Evolutionary conservation across 2,888 invertebrate species (phyloP).

Genomic region (Leucoma salicis): DNA sequence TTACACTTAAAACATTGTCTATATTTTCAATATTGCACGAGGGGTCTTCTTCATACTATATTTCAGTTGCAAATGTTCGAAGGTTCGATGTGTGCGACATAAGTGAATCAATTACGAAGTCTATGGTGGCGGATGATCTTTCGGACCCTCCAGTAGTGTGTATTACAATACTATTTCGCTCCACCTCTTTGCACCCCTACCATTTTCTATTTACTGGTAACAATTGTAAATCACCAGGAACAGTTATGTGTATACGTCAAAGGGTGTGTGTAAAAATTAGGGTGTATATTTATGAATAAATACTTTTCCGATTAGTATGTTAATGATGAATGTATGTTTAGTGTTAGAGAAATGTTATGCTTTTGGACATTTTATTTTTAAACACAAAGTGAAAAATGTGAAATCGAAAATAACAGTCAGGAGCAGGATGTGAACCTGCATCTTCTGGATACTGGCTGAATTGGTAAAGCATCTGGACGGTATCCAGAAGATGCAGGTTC

Average conservation of each 20-base stretch:
- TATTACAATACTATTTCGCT: slow-evolving; percentile 74
- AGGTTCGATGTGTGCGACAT: slow-evolving; percentile 56
- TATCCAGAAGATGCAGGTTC: no score
- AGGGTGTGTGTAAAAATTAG: slow-evolving; percentile 53
- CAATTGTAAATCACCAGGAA: slow-evolving; percentile 77
- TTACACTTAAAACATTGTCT: no score
- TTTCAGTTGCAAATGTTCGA: slow-evolving; percentile 21
- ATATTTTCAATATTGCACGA: slow-evolving; percentile 31
- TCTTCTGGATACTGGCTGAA: no score
- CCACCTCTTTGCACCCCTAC: slow-evolving; percentile 81
- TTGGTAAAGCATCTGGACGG: no score
- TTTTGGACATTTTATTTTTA: no score
- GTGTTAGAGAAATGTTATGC: slow-evolving; percentile 28
- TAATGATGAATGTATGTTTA: slow-evolving; percentile 40
- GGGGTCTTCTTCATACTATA: slow-evolving; percentile 18
- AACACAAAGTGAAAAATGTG: no score
- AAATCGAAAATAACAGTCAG: no score
- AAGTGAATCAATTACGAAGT: slow-evolving; percentile 78
- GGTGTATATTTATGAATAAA: slow-evolving; percentile 63
- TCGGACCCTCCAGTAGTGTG: slow-evolving; percentile 64
- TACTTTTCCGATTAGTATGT: slow-evolving; percentile 29
- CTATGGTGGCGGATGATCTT: slow-evolving; percentile 60
- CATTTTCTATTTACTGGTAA: slow-evolving; percentile 81
- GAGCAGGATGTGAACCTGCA: no score
- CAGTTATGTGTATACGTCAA: slow-evolving; percentile 62